Conservation (phyloP, 2,113 vertebrate species). For the Typhlomys cinereus region DNA sequence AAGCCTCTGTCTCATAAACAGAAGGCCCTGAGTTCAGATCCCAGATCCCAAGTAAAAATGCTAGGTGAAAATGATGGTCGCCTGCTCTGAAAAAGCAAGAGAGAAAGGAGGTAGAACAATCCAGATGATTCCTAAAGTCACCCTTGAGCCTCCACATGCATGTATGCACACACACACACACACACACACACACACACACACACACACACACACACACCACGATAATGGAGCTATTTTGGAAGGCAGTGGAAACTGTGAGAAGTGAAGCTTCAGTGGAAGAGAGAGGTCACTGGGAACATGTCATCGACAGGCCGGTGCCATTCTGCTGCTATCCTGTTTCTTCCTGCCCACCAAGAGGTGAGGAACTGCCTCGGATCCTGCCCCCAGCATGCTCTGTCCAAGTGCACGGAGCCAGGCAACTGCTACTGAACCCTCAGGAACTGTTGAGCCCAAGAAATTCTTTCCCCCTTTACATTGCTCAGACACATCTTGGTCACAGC, state of each 20-base stretch:
- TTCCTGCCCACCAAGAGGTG: neutral
- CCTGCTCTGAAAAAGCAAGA: too few species aligned
- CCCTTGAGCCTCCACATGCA: too few species aligned
- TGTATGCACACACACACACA: too few species aligned
- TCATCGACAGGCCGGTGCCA: neutral
- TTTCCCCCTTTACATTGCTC: neutral
- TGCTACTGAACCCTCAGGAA: neutral
- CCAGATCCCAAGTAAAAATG: too few species aligned
- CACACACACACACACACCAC: too few species aligned
- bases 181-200: too few species aligned
- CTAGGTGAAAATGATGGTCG: too few species aligned
- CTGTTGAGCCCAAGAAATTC: neutral
- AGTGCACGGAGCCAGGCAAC: neutral
- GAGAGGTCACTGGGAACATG: neutral
- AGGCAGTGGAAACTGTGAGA: neutral
- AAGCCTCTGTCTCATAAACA: too few species aligned
- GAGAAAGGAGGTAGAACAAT: too few species aligned
- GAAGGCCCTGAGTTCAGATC: too few species aligned
- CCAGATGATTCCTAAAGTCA: too few species aligned
- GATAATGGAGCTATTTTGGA: neutral
- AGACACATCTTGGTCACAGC: neutral
- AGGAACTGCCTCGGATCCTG: neutral
- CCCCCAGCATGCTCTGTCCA: neutral
- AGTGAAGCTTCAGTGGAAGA: neutral
- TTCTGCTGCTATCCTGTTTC: neutral